A percentile compares a stretch with the other conserved stretches of the same genome.
phyloP scores from a whole-genome alignment of 1,140 invertebrate species.

The Arctopsyche grandis region DNA sequence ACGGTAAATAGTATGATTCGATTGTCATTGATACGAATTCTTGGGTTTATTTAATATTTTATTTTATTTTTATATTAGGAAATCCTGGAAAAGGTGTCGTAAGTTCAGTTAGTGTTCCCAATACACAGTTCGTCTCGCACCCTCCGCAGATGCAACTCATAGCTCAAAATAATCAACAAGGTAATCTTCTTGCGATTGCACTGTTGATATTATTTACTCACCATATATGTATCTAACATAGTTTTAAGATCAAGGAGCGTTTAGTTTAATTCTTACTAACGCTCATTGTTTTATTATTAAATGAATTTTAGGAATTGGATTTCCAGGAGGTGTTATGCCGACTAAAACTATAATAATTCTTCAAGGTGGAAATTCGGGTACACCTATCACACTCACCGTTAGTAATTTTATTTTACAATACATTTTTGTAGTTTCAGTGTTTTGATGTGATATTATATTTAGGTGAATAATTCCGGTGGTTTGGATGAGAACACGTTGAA shows the following conservation, averaged over 20 bases:
- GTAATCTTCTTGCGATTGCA: too few species aligned
- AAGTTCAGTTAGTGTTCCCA: conserved; percentile 4
- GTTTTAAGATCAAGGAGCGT: conserved; percentile 4
- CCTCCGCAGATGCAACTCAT: conserved; percentile 47
- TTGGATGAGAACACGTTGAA: conserved; percentile 66
- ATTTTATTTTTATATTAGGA: conserved; percentile 5
- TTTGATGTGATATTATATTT: not conserved
- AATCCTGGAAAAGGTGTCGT: conserved; percentile 25
- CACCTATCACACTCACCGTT: conserved; percentile 64
- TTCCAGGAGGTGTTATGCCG: conserved; percentile 53
- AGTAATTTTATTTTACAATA: conserved; percentile 25
- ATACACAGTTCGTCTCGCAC: conserved; percentile 39
- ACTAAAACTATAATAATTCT: conserved; percentile 65
- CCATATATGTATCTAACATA: too few species aligned
- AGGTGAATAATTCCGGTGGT: conserved; percentile 66
- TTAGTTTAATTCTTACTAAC: conserved; percentile 13
- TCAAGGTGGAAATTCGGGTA: conserved; percentile 61
- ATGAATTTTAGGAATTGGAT: conserved; percentile 47
- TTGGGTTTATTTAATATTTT: not conserved
- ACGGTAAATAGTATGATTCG: conserved; percentile 56
- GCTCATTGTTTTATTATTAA: not conserved
- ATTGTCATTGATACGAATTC: too few species aligned
- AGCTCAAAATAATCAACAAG: conserved; percentile 44
- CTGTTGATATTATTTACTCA: too few species aligned
- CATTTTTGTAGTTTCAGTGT: not conserved